Conservation (phyloP, 1,140 invertebrate species). For the Trichonephila clavata region DNA sequence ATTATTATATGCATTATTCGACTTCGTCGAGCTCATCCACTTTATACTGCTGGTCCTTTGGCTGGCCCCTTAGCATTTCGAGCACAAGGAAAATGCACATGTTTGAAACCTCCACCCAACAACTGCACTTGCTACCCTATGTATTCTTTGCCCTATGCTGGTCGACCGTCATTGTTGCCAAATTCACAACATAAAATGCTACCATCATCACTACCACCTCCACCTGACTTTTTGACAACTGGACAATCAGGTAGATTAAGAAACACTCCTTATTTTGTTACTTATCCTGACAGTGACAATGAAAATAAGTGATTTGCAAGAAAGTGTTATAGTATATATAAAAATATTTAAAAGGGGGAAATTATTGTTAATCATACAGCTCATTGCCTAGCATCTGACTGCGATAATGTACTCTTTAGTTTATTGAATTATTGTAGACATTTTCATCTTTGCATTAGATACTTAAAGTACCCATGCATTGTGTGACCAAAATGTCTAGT, state of each 20-base stretch:
- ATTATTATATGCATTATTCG: constrained; percentile 93
- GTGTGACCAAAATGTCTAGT: neutral
- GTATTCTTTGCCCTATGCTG: constrained; percentile 78
- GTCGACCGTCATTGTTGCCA: constrained; percentile 77
- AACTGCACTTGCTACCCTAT: constrained; percentile 79
- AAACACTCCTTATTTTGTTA: constrained; percentile 80
- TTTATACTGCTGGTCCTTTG: constrained; percentile 85
- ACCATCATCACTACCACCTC: constrained; percentile 78
- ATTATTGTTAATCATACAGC: no score
- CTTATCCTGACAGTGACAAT: constrained; percentile 80
- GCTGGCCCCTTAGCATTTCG: constrained; percentile 83
- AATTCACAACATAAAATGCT: constrained; percentile 78
- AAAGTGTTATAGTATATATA: neutral
- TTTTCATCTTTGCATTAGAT: neutral
- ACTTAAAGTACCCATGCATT: neutral
- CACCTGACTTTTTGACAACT: constrained; percentile 79
- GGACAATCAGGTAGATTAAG: constrained; percentile 78
- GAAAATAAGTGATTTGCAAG: constrained; percentile 71
- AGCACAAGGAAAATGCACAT: constrained; percentile 80
- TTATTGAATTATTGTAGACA: neutral
- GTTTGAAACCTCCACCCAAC: constrained; percentile 80
- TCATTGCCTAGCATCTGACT: no score
- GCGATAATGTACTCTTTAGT: no score
- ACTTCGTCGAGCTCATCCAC: constrained; percentile 78
- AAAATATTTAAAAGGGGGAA: no score